Evolutionary conservation across 2,797 vertebrate genomes (phyloP).

Genomic region (Trachops cirrhosus): DNA sequence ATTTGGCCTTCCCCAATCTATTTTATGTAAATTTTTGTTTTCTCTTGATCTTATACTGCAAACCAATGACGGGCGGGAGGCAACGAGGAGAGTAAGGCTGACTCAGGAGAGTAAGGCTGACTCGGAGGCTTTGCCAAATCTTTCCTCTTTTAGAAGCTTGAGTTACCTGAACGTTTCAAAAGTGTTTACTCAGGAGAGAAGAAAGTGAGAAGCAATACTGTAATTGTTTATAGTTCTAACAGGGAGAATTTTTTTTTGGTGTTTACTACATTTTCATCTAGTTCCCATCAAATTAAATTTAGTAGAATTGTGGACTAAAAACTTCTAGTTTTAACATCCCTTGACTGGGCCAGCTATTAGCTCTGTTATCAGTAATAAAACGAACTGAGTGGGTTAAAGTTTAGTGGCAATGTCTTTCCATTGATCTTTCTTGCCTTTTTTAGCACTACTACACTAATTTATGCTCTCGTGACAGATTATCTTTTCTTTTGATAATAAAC

Average conservation of each 20-base stretch:
- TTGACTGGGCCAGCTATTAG: background rate
- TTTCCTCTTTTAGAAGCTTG: constrained; percentile 16
- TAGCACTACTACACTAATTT: background rate
- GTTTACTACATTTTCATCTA: background rate
- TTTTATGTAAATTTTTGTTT: constrained; percentile 46
- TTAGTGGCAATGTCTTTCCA: background rate
- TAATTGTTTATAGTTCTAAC: background rate
- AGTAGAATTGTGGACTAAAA: background rate
- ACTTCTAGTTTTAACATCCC: background rate
- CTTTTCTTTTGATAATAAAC: background rate
- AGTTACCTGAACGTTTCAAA: background rate
- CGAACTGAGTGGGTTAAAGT: constrained; percentile 23
- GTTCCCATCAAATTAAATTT: background rate
- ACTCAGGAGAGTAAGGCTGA: background rate
- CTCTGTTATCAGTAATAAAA: background rate
- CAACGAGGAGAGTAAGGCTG: background rate
- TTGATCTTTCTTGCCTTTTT: background rate
- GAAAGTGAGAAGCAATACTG: background rate
- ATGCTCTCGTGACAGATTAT: background rate
- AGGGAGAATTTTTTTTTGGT: constrained; percentile 3
- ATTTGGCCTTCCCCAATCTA: constrained; percentile 3
- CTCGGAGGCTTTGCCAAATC: background rate
- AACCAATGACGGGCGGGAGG: background rate
- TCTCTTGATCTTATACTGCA: constrained; percentile 9
- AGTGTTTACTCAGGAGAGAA: background rate